phyloP scores from a whole-genome alignment of 1,140 invertebrate species.

The Microvelia longipes region DNA sequence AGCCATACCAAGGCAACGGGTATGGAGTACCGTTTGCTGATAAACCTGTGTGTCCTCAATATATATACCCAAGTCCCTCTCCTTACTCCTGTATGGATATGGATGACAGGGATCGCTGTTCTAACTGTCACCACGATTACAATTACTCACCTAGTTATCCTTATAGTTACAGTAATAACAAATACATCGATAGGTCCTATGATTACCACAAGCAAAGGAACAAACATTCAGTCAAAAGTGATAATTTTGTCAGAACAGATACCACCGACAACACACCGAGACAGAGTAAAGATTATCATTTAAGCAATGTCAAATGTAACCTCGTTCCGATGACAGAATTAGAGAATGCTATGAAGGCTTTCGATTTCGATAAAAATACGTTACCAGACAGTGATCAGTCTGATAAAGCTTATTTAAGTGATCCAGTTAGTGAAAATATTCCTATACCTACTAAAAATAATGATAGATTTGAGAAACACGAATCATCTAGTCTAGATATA shows the following conservation, averaged over 20 bases:
- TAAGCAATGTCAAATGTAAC: not conserved
- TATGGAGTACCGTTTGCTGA: slow-evolving; percentile 1
- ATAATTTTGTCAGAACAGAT: not conserved
- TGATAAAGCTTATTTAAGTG: not conserved
- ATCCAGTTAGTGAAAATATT: not conserved
- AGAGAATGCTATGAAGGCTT: slow-evolving; percentile 2
- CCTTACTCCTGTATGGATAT: not conserved
- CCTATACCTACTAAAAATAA: not conserved
- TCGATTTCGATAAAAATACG: not conserved
- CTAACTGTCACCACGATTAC: not conserved
- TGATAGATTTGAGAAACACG: not conserved
- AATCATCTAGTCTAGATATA: slow-evolving; percentile 18
- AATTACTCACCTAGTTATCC: not conserved
- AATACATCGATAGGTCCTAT: not conserved
- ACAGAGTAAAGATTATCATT: not conserved
- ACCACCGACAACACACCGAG: not conserved
- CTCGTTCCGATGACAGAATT: not conserved
- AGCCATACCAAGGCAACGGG: not conserved
- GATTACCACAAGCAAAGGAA: not conserved
- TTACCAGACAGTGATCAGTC: not conserved
- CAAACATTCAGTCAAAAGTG: not conserved
- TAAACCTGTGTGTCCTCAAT: not conserved
- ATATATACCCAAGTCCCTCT: not conserved
- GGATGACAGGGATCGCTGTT: not conserved
- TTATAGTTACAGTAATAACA: not conserved